Percentiles rank a stretch among this genome's conserved stretches.
phyloP scores from a whole-genome alignment of 2,797 vertebrate genomes.

The Pantherophis vulpinus region DNA sequence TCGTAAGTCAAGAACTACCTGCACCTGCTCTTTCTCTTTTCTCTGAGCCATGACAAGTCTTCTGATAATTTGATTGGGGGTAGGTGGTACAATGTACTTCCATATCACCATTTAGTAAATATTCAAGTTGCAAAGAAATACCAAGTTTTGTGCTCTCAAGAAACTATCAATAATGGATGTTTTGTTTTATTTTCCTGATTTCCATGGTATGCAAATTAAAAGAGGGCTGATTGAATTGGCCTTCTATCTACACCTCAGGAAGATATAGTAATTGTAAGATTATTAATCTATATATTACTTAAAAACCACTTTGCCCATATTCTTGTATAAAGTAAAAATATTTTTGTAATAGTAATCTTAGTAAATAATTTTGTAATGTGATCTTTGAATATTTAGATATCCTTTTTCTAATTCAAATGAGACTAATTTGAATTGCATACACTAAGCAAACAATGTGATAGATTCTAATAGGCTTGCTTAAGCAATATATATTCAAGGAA shows the following conservation, averaged over 20 bases:
- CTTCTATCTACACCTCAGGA: background rate
- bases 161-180: background rate
- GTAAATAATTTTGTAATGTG: background rate
- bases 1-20: background rate
- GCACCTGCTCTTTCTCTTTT: background rate
- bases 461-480: background rate
- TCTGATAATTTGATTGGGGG: background rate
- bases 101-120: background rate
- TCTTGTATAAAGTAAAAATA: background rate
- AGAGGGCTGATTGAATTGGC: background rate
- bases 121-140: background rate
- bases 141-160: background rate
- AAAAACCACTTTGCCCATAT: background rate
- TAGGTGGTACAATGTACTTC: background rate
- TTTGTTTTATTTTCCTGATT: background rate
- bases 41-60: background rate
- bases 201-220: background rate
- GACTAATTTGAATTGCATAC: background rate
- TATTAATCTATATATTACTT: background rate
- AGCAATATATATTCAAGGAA: background rate
- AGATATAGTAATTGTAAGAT: background rate
- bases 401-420: background rate
- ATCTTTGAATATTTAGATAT: background rate
- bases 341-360: background rate
- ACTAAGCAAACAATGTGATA: background rate